Conservation (phyloP, 2,888 invertebrate genomes). For the Heliconius charithonia region DNA sequence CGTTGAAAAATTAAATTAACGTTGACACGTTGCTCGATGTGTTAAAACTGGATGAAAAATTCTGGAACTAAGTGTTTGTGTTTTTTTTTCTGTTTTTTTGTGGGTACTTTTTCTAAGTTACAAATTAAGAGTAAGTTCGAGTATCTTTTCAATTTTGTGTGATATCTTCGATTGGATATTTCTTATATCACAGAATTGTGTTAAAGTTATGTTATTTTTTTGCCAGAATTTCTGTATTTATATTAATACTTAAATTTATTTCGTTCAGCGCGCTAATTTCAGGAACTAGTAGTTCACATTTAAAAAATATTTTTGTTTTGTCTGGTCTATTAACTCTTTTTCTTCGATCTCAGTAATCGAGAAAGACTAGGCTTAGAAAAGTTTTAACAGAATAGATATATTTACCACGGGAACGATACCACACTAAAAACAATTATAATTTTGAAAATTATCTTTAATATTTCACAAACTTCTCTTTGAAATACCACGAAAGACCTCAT, state of each 20-base stretch:
- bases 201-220: not conserved
- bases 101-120: not conserved
- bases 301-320: not conserved
- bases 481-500: not conserved
- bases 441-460: not conserved
- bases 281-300: not conserved
- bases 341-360: no score
- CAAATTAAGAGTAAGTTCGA: no score
- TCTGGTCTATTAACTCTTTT: no score
- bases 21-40: conserved; percentile 51
- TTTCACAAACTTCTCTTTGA: not conserved
- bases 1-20: conserved; percentile 75
- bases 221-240: not conserved
- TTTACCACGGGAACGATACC: no score
- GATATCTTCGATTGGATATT: no score
- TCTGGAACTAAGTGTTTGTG: not conserved
- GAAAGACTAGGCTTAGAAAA: no score
- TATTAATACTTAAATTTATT: not conserved
- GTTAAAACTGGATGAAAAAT: conserved; percentile 34
- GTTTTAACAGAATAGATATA: no score
- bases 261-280: not conserved
- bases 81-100: not conserved
- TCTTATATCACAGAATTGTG: no score
- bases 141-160: no score
- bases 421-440: not conserved